Evolutionary conservation across 2,888 invertebrate genomes (phyloP).

Genomic region (Agrotis puta): DNA sequence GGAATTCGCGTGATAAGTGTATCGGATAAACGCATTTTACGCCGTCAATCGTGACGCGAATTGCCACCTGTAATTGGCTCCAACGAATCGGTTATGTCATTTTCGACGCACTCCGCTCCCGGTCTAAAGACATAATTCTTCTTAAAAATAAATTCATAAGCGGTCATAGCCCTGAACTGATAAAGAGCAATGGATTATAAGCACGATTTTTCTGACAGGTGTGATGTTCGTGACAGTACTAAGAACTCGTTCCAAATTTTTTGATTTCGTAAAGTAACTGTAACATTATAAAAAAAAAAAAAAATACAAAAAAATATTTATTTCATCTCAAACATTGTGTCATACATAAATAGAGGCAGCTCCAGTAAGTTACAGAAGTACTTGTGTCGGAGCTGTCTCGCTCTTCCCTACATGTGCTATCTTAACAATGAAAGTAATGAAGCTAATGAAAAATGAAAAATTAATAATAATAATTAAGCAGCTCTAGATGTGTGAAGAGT

Average conservation of each 20-base stretch:
- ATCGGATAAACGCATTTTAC: constrained; percentile 75
- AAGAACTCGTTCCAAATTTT: constrained; percentile 24
- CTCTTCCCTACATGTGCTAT: no score
- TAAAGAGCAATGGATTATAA: constrained; percentile 31
- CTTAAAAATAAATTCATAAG: constrained; percentile 28
- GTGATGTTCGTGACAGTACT: constrained; percentile 38
- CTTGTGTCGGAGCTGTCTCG: no score
- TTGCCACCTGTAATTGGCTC: constrained; percentile 72
- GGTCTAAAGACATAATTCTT: constrained; percentile 29
- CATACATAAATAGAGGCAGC: no score
- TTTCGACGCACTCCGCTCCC: constrained; percentile 59
- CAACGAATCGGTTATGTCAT: constrained; percentile 79
- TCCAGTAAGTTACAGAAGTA: no score
- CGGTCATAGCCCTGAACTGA: constrained; percentile 51
- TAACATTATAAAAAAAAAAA: constrained; percentile 15
- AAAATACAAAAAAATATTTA: no score
- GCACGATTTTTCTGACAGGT: constrained; percentile 41
- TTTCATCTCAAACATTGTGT: no score
- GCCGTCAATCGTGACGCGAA: constrained; percentile 71
- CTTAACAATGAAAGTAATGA: no score
- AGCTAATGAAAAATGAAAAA: no score
- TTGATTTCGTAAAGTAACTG: constrained; percentile 27
- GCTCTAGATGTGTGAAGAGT: no score
- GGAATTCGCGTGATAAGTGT: constrained; percentile 76
- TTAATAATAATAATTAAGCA: no score